phyloP scores from a whole-genome alignment of 35 echinoderm and acorn worm genomes.

The Hemicentrotus pulcherrimus region DNA sequence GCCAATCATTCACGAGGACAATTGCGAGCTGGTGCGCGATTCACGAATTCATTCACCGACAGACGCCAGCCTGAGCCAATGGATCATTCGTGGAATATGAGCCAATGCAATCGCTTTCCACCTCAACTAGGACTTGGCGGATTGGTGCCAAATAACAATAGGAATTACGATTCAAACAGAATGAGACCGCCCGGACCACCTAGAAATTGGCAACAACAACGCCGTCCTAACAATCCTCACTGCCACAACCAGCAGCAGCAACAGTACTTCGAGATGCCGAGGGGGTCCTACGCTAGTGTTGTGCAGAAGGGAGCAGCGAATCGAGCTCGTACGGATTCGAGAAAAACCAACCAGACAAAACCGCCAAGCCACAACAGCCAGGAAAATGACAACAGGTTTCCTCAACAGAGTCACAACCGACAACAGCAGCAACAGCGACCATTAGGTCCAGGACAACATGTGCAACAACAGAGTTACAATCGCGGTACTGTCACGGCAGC shows the following conservation, averaged over 20 bases:
- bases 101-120: background rate
- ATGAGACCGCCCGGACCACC: constrained; percentile 6
- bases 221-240: constrained; percentile 22
- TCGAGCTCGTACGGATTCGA: background rate
- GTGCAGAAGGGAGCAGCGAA: background rate
- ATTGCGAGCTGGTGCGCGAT: constrained; percentile 3
- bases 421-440: background rate
- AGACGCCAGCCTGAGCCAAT: background rate
- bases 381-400: background rate
- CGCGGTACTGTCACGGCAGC: background rate
- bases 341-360: background rate
- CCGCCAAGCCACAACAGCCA: background rate
- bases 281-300: constrained; percentile 25
- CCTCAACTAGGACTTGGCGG: constrained; percentile 6
- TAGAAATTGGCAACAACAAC: background rate
- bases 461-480: background rate
- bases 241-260: constrained; percentile 31
- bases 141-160: background rate
- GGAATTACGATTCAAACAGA: background rate
- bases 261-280: background rate
- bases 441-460: background rate
- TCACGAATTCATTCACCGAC: constrained; percentile 15
- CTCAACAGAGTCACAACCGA: background rate
- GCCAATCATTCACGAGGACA: background rate
- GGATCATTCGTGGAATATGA: background rate